Evolutionary conservation across 2,113 vertebrate genomes (phyloP), one percentile per base, ranked within the genome.

Genomic region (Urocolius indicus): DNA sequence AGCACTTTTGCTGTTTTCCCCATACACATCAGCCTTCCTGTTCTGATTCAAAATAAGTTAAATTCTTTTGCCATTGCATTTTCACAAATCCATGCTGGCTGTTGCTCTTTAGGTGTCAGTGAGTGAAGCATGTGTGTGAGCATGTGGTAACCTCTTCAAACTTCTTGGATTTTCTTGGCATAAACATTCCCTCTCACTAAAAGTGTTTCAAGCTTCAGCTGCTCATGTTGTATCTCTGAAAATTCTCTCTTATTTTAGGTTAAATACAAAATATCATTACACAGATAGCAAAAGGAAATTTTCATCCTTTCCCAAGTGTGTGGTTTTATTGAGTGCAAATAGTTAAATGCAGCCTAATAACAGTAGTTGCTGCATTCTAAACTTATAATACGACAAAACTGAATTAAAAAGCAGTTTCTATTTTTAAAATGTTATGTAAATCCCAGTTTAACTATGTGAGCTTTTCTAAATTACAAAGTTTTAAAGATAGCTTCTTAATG

Each of bases 131-230:
- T 6, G 23, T 16, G 30, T 23, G 78, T 73, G 66, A 73, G 32
- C 12, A 27, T 43, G 30, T 10, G 11, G 51, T 59, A 87, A 58
- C 23, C 32, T 30, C 78, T 82, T 85, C 16, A 4, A 79, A 58
- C 7, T 82, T 55, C 86, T 87, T 89, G 41, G 32, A 75, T 79
- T 75, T 95, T 62, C 43, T 36, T 96, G 71, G 66, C 71, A 57
- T 52, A 72, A 38, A 57, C 62, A 36, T 27, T 85, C n/a, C 24
- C 19, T 62, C 73, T 73, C 26, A n/a, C 41, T 85, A 57, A 19
- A 85, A 84, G 41, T 18, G 10, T 57, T 87, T 90, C 52, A 91
- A 72, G 43, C 23, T 82, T 81, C 75, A 68, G 30, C 49, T 57
- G 41, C 30, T 58, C 0, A 0, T 45, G 14, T 34, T 34, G n/a